Base-by-base conservation (phyloP, 2,113 vertebrate genomes). In the Solenodon paradoxus region DNA sequence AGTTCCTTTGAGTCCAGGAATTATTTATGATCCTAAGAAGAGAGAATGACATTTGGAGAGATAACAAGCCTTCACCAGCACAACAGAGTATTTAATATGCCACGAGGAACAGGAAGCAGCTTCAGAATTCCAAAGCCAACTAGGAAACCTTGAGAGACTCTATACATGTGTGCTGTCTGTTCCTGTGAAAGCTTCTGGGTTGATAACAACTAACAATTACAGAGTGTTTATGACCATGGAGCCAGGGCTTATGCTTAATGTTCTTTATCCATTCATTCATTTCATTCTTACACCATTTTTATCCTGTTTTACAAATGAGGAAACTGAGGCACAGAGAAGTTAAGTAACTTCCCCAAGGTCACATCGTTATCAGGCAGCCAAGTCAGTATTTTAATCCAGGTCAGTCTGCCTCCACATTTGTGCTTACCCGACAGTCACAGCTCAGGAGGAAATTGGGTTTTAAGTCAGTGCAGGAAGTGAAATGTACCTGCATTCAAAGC, bases 21-120 rank as follows among this genome's bases (percentile, higher is more conserved):
- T 97, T 97, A 97, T 97, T 97, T 97, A 97, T 97, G 95, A 96
- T 96, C 90, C 92, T 66, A 85, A 78, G 91, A 97, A 96, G 88
- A 96, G 81, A 79, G 78, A 94, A 95, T 97, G 96, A 95, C 94
- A 94, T 95, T 91, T 89, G 80, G 95, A 95, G 86, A 96, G 96
- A 89, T 96, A 97, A 97, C 82, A 89, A 96, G 96, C 42, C 69
- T 90, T 92, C 64, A 12, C n/a, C 61, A 68, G 78, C 96, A 96
- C 85, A 92, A 96, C 96, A 91, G 94, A 20, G 90, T 94, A 63
- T 93, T 95, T 95, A 96, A 95, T 95, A 61, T 79, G 77, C 94
- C 84, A 90, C 40, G 1, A 95, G 81, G 68, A 81, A 92, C 57
- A 51, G 40, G 22, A 80, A 38, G 47, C 80, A 94, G 68, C 42